Base-by-base conservation (phyloP, 2,113 vertebrate species). In the Calyptommatus sinebrachiatus region DNA sequence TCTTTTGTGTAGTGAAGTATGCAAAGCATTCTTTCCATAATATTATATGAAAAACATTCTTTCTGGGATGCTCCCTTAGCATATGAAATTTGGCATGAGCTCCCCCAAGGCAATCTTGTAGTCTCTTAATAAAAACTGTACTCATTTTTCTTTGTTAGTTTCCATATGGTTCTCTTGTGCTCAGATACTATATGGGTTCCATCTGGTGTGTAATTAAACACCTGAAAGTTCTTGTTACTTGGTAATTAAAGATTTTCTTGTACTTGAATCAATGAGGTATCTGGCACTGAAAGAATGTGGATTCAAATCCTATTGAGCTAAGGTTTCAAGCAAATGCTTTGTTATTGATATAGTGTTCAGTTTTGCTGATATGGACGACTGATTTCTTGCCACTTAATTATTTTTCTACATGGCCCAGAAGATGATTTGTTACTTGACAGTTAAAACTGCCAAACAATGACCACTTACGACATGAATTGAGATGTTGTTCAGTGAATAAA, bases 91-190 rank as follows among this genome's bases (percentile, higher is more conserved):
- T 84, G 28, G 9, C 2, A 71, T 83, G 73, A 86, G 85, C 84
- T 90, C 78, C 41, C 31, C 26, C 11, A 35, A 35, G 50, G 31
- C 2, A 46, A 16, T 72, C 84, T 35, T 87, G 80, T 71, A 80
- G 24, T 29, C 0, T 16, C 29, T 88, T 83, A 68, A 83, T 35
- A 82, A 80, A 84, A 79, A 71, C 75, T 84, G 60, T 82, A 74
- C 41, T 90, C 12, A 53, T 85, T 90, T 91, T 89, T 88, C 77
- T 46, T 31, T 29, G 73, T 83, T 86, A 87, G 81, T 81, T 67
- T 68, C 73, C 85, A 74, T 87, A 77, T 84, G 80, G 1, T 86
- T 76, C 66, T 84, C 11, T 10, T 62, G 50, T 61, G 26, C 85
- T 85, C 82, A 68, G 50, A 74, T 68, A 73, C 76, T 73, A 9